Percentiles rank a stretch among this genome's conserved stretches.
Conservation (phyloP, 1,140 invertebrate genomes). For the Sitobion miscanthi region DNA sequence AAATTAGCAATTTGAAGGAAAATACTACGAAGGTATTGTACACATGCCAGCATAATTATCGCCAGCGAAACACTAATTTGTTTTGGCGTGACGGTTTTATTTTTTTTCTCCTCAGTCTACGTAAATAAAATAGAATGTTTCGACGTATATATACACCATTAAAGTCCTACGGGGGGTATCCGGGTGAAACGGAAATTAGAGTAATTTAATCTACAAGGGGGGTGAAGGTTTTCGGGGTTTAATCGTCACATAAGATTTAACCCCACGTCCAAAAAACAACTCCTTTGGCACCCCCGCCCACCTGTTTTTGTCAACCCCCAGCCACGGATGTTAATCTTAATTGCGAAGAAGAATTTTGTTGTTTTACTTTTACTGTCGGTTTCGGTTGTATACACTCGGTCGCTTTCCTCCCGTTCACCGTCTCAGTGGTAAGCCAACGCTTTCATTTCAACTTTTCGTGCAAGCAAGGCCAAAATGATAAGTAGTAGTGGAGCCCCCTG, state of each 20-base stretch:
- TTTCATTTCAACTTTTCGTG: constrained; percentile 31
- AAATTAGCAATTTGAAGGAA: background rate
- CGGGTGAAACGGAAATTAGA: constrained; percentile 50
- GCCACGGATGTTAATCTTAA: constrained; percentile 34
- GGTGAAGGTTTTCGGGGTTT: constrained; percentile 26
- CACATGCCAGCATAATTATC: background rate
- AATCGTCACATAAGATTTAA: constrained; percentile 57
- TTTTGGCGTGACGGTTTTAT: constrained; percentile 40
- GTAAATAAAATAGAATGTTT: constrained; percentile 39
- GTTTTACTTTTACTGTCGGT: constrained; percentile 40
- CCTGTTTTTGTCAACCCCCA: constrained; percentile 43
- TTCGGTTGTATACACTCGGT: constrained; percentile 40
- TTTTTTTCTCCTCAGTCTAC: constrained; percentile 11
- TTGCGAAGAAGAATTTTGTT: constrained; percentile 44
- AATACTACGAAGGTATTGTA: background rate
- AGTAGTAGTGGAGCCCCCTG: background rate
- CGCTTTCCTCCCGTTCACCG: background rate
- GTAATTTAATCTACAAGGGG: constrained; percentile 44
- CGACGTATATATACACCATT: constrained; percentile 28
- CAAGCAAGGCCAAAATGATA: constrained; percentile 27
- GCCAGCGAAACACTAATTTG: constrained; percentile 28
- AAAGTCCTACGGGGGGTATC: constrained; percentile 33
- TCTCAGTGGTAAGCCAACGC: background rate
- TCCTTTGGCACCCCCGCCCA: background rate
- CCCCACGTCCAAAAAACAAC: constrained; percentile 15